A percentile compares a stretch with the other conserved stretches of the same genome.
Conservation (phyloP, 2,888 invertebrate genomes). For the Apamea sordens region DNA sequence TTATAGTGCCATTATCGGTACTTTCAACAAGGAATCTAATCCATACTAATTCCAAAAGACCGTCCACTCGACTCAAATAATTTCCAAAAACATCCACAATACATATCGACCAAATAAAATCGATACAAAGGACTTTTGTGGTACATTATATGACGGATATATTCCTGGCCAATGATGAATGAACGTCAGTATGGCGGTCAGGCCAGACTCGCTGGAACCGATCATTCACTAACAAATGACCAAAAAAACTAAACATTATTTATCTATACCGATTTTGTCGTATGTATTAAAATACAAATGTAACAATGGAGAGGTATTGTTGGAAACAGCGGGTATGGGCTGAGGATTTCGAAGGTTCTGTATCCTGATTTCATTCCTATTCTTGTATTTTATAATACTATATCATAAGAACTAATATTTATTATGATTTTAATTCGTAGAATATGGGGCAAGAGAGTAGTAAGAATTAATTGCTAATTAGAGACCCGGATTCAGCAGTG, state of each 20-base stretch:
- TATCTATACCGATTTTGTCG: constrained; percentile 86
- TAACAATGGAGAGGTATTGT: constrained; percentile 87
- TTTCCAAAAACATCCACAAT: constrained; percentile 60
- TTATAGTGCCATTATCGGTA: not conserved
- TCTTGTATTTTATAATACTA: not conserved
- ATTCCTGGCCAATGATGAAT: constrained; percentile 72
- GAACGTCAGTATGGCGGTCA: constrained; percentile 68
- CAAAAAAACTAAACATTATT: constrained; percentile 84
- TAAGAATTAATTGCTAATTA: not conserved
- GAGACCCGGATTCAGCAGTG: not conserved
- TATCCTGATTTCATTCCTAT: constrained; percentile 7
- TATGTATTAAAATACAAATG: constrained; percentile 89
- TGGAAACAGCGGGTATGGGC: constrained; percentile 79
- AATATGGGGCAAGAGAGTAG: not conserved
- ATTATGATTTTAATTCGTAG: not conserved
- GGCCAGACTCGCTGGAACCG: constrained; percentile 86
- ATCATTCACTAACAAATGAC: constrained; percentile 82
- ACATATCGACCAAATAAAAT: constrained; percentile 53
- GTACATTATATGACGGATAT: constrained; percentile 69
- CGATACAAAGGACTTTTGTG: constrained; percentile 66
- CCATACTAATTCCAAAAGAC: not conserved
- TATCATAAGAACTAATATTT: not conserved
- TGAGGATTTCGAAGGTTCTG: constrained; percentile 52
- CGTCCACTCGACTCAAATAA: constrained; percentile 47
- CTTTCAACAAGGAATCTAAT: constrained; percentile 5